Base-by-base conservation (phyloP, 1,140 invertebrate genomes). In the Mizuhopecten yessoensis region DNA sequence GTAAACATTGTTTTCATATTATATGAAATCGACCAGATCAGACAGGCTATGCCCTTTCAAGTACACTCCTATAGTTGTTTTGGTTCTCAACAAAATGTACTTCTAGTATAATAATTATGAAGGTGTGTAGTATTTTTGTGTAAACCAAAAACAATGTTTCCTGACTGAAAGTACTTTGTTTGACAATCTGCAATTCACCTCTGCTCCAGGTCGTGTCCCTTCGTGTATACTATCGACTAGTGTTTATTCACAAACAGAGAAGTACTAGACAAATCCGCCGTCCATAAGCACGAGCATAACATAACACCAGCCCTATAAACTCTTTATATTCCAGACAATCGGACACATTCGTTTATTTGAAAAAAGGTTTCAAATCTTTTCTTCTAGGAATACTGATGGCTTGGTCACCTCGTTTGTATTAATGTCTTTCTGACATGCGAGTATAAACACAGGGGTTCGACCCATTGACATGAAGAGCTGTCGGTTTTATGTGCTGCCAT, bases 311-410 rank as follows among this genome's bases (percentile, higher is more conserved):
- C 11, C 57, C 17, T 75, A 23, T 75, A 29, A 75, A 75, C 23
- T 29, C 0, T 75, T 29, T 75, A 29, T 75, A 49, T 11, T 29
- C 3, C 57, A 75, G 57, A 75, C 57, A 5, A 17, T 7, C 9
- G 57, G n/a, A 75, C 57, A 75, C 57, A 45, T 45, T 45, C 17
- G 10, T 15, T 45, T 45, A 45, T 45, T 75, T 75, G 9, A 9
- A 75, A 29, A 75, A 75, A 3, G 57, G 57, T 75, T 75, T 75
- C 57, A 75, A 75, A 75, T 75, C 23, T 75, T 29, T 75, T 75
- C n/a, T 75, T 7, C 57, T 29, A 9, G 23, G n/a, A 75, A 29
- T 75, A 75, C 57, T 75, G 57, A 29, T 75, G n/a, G 23, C 17
- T 75, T 75, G 9, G 57, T 29, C 57, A 75, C 17, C 29, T 5